Conservation (phyloP, 2,797 vertebrate species). For the Streptopelia turtur region DNA sequence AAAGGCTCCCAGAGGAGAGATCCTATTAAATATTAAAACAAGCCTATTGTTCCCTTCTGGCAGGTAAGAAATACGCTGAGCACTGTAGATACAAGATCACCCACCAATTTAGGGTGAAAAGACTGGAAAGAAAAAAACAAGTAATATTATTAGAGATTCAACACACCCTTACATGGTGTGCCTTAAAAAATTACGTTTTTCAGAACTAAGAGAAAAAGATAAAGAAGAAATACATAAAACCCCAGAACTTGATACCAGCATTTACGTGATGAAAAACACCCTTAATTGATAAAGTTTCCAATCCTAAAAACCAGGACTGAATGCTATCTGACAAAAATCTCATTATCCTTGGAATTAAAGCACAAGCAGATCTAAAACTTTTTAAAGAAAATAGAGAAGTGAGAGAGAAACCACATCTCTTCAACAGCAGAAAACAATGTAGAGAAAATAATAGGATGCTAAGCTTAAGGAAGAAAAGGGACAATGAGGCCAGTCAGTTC, state of each 20-base stretch:
- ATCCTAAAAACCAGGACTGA: neutral
- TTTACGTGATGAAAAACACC: neutral
- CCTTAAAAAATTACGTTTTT: neutral
- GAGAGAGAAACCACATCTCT: neutral
- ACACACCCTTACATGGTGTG: neutral
- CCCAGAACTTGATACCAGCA: neutral
- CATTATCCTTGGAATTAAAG: slow-evolving; percentile 2
- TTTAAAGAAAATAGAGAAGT: neutral
- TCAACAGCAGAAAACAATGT: neutral
- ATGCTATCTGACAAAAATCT: neutral
- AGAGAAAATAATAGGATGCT: neutral
- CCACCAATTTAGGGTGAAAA: neutral
- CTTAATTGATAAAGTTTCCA: neutral
- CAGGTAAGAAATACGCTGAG: neutral
- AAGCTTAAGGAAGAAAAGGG: neutral
- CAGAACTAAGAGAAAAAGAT: neutral
- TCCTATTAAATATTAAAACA: slow-evolving; percentile 29
- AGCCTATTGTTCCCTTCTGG: neutral
- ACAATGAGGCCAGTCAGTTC: neutral
- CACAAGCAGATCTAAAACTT: neutral
- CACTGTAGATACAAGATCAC: neutral
- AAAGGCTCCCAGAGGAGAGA: neutral
- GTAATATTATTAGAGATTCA: neutral
- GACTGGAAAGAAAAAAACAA: neutral
- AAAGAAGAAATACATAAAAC: neutral